Conservation (phyloP, 2,888 invertebrate species). For the Tanytarsus gracilentus region DNA sequence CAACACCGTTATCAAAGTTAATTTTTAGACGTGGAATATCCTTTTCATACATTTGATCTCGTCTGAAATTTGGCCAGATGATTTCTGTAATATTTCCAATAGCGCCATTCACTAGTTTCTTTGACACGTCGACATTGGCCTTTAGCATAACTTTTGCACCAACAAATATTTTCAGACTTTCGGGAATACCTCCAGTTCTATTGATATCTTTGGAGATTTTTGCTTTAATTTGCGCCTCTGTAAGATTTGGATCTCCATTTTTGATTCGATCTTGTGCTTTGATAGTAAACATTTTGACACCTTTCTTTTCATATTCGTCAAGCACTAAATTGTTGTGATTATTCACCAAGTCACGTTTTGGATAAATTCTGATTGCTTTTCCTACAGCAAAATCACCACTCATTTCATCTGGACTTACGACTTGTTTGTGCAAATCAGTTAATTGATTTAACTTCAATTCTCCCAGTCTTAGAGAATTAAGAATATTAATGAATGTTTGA, state of each 20-base stretch:
- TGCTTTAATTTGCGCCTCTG: neutral
- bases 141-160: slow-evolving; percentile 32
- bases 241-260: neutral
- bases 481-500: slow-evolving; percentile 29
- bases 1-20: slow-evolving; percentile 25
- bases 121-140: slow-evolving; percentile 32
- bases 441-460: no score
- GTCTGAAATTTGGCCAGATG: slow-evolving; percentile 32
- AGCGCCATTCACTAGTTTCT: slow-evolving; percentile 32
- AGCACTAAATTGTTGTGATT: neutral
- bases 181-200: slow-evolving; percentile 4
- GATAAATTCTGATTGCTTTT: neutral
- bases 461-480: slow-evolving; percentile 31
- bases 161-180: neutral
- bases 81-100: slow-evolving; percentile 33
- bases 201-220: neutral
- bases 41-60: slow-evolving; percentile 30
- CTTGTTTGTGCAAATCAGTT: no score
- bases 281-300: neutral
- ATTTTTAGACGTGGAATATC: slow-evolving; percentile 32
- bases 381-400: neutral
- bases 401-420: no score
- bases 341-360: neutral
- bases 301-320: neutral
- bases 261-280: slow-evolving; percentile 11